These are phyloP conservation scores for Hypena proboscidalis DNA, from an alignment of 2,888 invertebrate species.

Conservation along the genomic window DNA sequence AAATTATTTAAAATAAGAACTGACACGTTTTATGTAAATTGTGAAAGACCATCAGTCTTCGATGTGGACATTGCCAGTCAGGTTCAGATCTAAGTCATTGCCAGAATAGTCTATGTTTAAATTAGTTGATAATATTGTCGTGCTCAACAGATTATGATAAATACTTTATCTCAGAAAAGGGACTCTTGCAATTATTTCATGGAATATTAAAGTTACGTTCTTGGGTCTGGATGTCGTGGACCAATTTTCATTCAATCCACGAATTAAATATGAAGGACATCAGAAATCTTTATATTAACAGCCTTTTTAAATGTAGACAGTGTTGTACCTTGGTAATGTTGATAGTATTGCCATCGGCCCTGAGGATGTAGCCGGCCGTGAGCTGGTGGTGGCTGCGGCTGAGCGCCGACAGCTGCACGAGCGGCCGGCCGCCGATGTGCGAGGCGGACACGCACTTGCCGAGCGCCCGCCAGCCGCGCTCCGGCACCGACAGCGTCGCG, in stretches of 20 bases:
- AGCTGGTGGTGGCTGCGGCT: conserved; percentile 58
- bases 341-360: conserved; percentile 59
- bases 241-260: too few species aligned
- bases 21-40: not conserved
- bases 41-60: not conserved
- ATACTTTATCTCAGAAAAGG: too few species aligned
- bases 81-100: too few species aligned
- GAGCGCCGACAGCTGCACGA: conserved; percentile 38
- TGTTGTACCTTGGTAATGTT: conserved; percentile 64
- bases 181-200: too few species aligned
- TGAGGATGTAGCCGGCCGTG: conserved; percentile 71
- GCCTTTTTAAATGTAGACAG: too few species aligned
- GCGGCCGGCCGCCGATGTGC: conserved; percentile 54
- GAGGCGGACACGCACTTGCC: conserved; percentile 81
- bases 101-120: too few species aligned
- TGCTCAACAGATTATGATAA: too few species aligned
- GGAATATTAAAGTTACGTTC: too few species aligned
- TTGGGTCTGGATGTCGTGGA: too few species aligned
- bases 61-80: not conserved
- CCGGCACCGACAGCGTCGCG: conserved; percentile 36
- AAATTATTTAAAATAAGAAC: not conserved
- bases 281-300: too few species aligned
- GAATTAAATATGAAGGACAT: conserved; percentile 24
- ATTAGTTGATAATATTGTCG: too few species aligned
- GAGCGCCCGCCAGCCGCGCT: conserved; percentile 44